Evolutionary conservation across 2,888 invertebrate species (phyloP), one percentile per base, ranked within the genome.

Genomic region (Agonopterix subpropinquella): DNA sequence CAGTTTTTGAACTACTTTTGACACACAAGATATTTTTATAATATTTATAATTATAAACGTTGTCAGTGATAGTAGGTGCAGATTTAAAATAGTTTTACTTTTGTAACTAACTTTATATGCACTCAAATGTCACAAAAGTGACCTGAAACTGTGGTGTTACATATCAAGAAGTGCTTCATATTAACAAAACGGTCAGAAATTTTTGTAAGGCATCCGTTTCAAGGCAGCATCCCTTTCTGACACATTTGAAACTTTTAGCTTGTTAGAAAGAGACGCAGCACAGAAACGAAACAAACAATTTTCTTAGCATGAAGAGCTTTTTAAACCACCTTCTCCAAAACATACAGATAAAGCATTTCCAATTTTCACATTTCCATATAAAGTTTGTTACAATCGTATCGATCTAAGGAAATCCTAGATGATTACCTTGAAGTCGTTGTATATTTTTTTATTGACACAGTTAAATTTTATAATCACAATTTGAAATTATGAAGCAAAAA

Each of bases 121-220:
- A 59, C 52, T 47, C 60, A 56, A 56, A 47, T 56, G 62, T 69
- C 73, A 73, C 73, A 72, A 73, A 70, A 73, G 70, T 73, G 72
- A 72, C 56, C 62, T 59, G 59, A 39, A 39, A 28, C 7, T 7
- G 28, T 28, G 39, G n/a, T 9, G 4, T 39, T 39, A 39, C 10
- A n/a, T 39, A 37, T 39, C 4, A 39, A 39, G 10, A 39, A 39
- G 39, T 39, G 39, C 28, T 28, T 28, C 28, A 28, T 28, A 28
- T 7, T 28, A 28, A 28, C 5, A 28, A 28, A 18, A 28, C 5
- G 28, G 5, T 1, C 28, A 28, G 5, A 28, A 28, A 28, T 28
- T 2, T 28, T 28, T 28, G 18, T 28, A 28, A 28, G 28, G 28
- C 28, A 28, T 28, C 28, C 28, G 28, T 28, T 28, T 28, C 28